These are phyloP conservation scores for Bombyx mandarina DNA, from an alignment of 1,140 invertebrate species.

Conservation along the genomic window DNA sequence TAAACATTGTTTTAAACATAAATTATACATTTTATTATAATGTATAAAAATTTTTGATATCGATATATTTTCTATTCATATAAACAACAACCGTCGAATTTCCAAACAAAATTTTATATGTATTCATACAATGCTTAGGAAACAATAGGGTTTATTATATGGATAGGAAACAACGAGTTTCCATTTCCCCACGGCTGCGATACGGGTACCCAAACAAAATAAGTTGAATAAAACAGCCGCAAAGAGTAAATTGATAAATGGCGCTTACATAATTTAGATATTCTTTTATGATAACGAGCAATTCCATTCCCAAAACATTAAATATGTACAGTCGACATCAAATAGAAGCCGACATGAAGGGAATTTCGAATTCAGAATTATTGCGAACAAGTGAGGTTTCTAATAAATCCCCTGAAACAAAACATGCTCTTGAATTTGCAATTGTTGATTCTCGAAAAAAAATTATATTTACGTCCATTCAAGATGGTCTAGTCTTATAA, in stretches of 20 bases:
- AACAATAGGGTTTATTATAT: conserved; percentile 2
- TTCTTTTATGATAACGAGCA: neutral
- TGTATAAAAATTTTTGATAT: too few relatives aligned
- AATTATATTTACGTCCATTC: too few relatives aligned
- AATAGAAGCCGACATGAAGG: neutral
- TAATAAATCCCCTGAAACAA: too few relatives aligned
- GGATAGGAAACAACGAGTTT: neutral
- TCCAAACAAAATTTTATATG: neutral
- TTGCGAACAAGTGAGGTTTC: too few relatives aligned
- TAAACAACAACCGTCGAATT: too few relatives aligned
- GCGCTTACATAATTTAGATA: conserved; percentile 4
- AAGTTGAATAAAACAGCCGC: conserved; percentile 3
- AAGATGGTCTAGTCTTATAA: too few relatives aligned
- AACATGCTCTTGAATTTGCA: too few relatives aligned
- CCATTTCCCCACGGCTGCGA: conserved; percentile 2
- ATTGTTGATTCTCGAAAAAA: too few relatives aligned
- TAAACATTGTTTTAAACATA: too few relatives aligned
- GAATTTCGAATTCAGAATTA: neutral
- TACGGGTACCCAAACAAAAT: neutral
- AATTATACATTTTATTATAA: too few relatives aligned
- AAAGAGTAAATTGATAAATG: conserved; percentile 8
- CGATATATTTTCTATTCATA: too few relatives aligned
- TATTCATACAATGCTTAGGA: neutral
- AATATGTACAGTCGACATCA: conserved; percentile 2
- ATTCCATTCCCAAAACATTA: neutral